These are phyloP conservation scores for Vicugna pacos DNA, from an alignment of 2,113 vertebrate genomes.

Conservation along the genomic window DNA sequence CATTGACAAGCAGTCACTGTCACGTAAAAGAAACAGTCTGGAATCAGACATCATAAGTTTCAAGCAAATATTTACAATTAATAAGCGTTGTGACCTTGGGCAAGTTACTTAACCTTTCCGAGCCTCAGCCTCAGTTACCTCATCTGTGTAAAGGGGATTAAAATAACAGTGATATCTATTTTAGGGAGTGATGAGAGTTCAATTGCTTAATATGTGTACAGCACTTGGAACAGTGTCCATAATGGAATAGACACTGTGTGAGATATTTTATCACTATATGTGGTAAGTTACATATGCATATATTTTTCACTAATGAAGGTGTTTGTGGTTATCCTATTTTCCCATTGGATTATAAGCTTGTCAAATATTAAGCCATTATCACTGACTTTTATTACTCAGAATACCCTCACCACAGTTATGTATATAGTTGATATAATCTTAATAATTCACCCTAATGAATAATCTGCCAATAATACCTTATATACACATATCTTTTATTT, in stretches of 20 bases:
- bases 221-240: neutral
- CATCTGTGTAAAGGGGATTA: neutral
- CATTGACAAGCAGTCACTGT: neutral
- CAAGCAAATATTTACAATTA: neutral
- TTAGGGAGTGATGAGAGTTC: neutral
- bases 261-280: conserved; percentile 8
- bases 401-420: neutral
- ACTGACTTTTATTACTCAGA: neutral
- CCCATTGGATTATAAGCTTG: neutral
- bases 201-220: neutral
- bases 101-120: neutral
- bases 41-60: neutral
- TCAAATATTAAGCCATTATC: neutral
- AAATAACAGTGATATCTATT: neutral
- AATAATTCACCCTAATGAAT: neutral
- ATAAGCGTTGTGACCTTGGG: neutral
- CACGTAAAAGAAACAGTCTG: neutral
- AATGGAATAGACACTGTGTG: neutral
- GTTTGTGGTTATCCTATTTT: neutral
- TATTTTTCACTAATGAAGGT: neutral
- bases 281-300: neutral
- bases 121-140: neutral
- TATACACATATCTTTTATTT: neutral
- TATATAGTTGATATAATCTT: neutral
- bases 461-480: neutral